These are phyloP conservation scores for Delphinapterus leucas DNA, from an alignment of 2,113 vertebrate genomes.

Conservation along the genomic window DNA sequence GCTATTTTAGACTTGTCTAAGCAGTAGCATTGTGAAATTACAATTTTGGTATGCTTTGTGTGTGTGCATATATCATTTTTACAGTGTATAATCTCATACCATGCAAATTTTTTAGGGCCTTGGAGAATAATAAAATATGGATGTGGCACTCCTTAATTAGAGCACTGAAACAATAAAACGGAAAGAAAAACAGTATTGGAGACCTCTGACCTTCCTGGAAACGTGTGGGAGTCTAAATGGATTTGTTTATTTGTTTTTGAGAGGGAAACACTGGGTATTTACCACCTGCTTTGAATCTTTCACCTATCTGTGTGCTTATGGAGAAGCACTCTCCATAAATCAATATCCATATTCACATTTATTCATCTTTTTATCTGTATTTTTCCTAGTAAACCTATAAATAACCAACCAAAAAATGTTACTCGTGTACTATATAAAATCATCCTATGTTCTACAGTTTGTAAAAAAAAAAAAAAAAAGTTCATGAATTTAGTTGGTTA, in stretches of 20 bases:
- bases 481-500: neutral
- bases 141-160: neutral
- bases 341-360: neutral
- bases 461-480: neutral
- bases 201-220: conserved; percentile 2
- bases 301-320: conserved; percentile 14
- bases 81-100: neutral
- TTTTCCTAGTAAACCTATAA: neutral
- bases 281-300: conserved; percentile 13
- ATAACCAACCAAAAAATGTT: neutral
- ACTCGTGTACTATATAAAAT: neutral
- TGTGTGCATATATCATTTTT: neutral
- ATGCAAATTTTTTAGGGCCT: neutral
- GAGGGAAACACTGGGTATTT: neutral
- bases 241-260: neutral
- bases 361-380: neutral
- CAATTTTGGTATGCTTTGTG: neutral
- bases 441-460: neutral
- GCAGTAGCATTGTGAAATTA: neutral
- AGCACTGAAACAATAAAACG: neutral
- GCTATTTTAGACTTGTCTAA: neutral
- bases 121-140: neutral
- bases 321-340: conserved; percentile 3
- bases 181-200: neutral
- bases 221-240: neutral